Base-by-base conservation (phyloP, 2,797 vertebrate species). In the Fistularia tabacaria region DNA sequence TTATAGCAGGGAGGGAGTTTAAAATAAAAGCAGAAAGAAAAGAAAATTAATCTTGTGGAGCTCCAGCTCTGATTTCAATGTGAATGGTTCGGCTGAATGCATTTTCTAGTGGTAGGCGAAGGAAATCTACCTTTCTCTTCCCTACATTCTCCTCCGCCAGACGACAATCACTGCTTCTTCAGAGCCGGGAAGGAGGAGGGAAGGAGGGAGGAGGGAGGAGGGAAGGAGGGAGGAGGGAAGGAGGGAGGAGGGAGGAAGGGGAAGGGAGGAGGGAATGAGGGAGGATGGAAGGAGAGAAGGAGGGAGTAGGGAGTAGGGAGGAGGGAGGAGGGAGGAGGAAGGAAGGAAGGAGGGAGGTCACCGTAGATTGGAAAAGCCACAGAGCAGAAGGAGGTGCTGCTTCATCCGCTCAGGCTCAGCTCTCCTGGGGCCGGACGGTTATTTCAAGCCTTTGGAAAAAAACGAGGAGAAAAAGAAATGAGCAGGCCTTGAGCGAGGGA, bases 151-250 rank as follows among this genome's bases (percentile, higher is more conserved):
- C 77, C 77, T 83, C n/a, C 14, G 69, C 51, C 74, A 73, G 73
- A 56, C 56, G 83, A 79, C 84, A 88, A 86, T 88, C 85, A 81
- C 81, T 64, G 67, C 60, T 71, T 80, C 78, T 76, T 59, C 64
- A 51, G 41, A 71, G 66, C 51, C 71, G 69, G 25, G 25, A 25
- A 5, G 25, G 25, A 25, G 25, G 51, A 59, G 46, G 62, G 67
- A 57, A 75, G 42, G 57, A 66, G 48, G 46, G 13, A 58, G 52
- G 64, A 66, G n/a, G n/a, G n/a, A 25, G 25, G 51, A 59, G 46
- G 62, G 67, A 57, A 75, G 25, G 25, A 25, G 25, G 25, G 25
- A 25, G 25, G 51, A 59, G 46, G 62, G 67, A 57, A 75, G 25
- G 25, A 25, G 25, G 25, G 25, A 25, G 25, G 51, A 59, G 46